Evolutionary conservation across 2,113 vertebrate species (phyloP), one percentile per base, ranked within the genome.

Genomic region (Dromas ardeola): DNA sequence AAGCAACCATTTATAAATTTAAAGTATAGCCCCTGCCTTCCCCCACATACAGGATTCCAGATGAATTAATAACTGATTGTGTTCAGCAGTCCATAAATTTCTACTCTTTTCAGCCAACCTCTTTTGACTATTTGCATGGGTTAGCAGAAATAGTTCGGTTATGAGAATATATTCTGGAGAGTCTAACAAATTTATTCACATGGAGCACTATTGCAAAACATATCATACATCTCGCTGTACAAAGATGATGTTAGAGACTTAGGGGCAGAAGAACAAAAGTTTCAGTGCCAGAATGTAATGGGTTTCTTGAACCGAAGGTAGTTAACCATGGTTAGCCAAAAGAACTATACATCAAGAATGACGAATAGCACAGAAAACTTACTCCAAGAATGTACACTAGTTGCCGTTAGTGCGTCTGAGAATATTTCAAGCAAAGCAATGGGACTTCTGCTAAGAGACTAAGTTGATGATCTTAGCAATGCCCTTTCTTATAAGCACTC

Each of bases 91-190:
- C 69, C 81, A 95, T 96, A 96, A 96, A 97, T 95, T 94, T 96
- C 40, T 91, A 15, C 38, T 94, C 55, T 91, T 91, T 91, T 92
- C 77, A 92, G 95, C 86, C 89, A 97, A 63, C 38, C 73, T 78
- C 55, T 94, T 89, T 84, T 73, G 73, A 94, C 89, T 96, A 94
- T 93, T 95, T 93, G 84, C 94, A 96, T 81, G 86, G 91, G 91
- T 96, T 95, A 95, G 95, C 96, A 97, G 70, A 97, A 96, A 96
- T 96, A 96, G 84, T 87, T 96, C 8, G 10, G 93, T 89, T 94
- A 97, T 96, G 93, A 96, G 91, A 71, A 71, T 93, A 91, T 89
- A 79, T 93, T 95, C 93, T 97, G 94, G 95, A 96, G 69, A 36
- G 27, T 89, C 87, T 61, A 81, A 87, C 70, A 96, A 74, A 89